These are phyloP conservation scores for Pseudomyrmex concolor DNA, from an alignment of 1,140 invertebrate species.

Conservation along the genomic window DNA sequence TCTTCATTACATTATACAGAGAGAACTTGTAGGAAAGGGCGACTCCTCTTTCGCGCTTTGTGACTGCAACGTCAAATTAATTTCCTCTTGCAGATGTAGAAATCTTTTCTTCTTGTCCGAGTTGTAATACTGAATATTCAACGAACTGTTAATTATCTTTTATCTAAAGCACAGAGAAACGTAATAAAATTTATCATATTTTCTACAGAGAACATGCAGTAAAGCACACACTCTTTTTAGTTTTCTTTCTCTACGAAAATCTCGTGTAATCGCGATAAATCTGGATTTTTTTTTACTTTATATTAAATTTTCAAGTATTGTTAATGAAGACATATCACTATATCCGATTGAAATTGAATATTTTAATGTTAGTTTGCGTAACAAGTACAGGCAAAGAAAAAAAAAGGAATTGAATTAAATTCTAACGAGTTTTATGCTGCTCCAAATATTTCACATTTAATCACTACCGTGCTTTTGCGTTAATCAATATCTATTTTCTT, in stretches of 20 bases:
- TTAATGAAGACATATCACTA: slow-evolving; percentile 15
- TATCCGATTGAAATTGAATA: slow-evolving; percentile 39
- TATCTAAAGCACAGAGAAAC: background rate
- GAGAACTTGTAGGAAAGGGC: background rate
- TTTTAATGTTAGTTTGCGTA: slow-evolving; percentile 20
- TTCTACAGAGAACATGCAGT: background rate
- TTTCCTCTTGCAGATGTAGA: background rate
- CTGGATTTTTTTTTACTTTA: background rate
- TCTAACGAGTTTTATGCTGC: slow-evolving; percentile 42
- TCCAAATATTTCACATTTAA: slow-evolving; percentile 18
- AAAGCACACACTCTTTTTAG: background rate
- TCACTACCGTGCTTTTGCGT: slow-evolving; percentile 3
- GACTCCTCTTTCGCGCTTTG: background rate
- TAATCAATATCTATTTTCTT: slow-evolving; percentile 9
- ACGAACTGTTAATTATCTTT: slow-evolving; percentile 40
- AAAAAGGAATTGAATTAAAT: slow-evolving; percentile 36
- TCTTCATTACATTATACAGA: slow-evolving; percentile 11
- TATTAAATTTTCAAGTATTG: background rate
- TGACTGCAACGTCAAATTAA: background rate
- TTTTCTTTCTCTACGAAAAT: background rate
- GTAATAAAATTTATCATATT: slow-evolving; percentile 19
- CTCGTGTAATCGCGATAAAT: background rate
- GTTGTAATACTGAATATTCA: background rate
- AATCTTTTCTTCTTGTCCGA: background rate
- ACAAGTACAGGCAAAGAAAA: background rate